Evolutionary conservation across 2,797 vertebrate genomes (phyloP).

Genomic region (Megaceryle alcyon): DNA sequence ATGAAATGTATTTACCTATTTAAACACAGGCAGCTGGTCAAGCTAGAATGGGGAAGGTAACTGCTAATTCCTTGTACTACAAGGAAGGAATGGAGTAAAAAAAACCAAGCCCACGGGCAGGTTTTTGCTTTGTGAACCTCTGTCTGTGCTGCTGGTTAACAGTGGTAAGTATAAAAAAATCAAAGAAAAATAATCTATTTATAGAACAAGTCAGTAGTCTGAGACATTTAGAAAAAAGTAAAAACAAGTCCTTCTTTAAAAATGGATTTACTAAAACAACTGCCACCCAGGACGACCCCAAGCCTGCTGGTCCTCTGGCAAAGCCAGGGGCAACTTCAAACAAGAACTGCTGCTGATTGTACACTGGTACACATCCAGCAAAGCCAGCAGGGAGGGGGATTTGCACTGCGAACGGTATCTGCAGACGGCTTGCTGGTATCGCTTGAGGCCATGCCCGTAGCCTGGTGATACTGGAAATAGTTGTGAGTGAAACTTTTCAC

Average conservation of each 20-base stretch:
- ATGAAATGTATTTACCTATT: conserved; percentile 78
- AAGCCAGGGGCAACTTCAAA: conserved; percentile 58
- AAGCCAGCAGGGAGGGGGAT: conserved; percentile 62
- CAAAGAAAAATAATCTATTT: conserved; percentile 87
- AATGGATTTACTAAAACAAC: conserved; percentile 85
- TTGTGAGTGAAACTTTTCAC: conserved; percentile 70
- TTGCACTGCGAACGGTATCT: conserved; percentile 50
- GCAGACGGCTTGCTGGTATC: conserved; percentile 57
- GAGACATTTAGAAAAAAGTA: conserved; percentile 87
- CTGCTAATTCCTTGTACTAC: conserved; percentile 82
- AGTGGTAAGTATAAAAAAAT: conserved; percentile 84
- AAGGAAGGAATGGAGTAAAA: conserved; percentile 79
- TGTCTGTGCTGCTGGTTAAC: conserved; percentile 83
- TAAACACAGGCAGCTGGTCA: conserved; percentile 79
- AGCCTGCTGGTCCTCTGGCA: conserved; percentile 68
- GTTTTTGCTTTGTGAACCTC: conserved; percentile 80
- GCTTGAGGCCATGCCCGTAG: conserved; percentile 67
- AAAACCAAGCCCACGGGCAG: conserved; percentile 79
- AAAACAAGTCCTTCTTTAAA: conserved; percentile 84
- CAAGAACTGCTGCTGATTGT: conserved; percentile 56
- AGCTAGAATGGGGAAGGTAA: conserved; percentile 72
- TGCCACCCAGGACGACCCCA: conserved; percentile 76
- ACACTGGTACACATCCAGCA: conserved; percentile 48
- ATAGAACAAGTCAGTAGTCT: conserved; percentile 88
- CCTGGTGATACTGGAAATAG: conserved; percentile 72